Evolutionary conservation across 2,113 vertebrate species (phyloP), one percentile per base, ranked within the genome.

Genomic region (Tretioscincus oriximinensis): DNA sequence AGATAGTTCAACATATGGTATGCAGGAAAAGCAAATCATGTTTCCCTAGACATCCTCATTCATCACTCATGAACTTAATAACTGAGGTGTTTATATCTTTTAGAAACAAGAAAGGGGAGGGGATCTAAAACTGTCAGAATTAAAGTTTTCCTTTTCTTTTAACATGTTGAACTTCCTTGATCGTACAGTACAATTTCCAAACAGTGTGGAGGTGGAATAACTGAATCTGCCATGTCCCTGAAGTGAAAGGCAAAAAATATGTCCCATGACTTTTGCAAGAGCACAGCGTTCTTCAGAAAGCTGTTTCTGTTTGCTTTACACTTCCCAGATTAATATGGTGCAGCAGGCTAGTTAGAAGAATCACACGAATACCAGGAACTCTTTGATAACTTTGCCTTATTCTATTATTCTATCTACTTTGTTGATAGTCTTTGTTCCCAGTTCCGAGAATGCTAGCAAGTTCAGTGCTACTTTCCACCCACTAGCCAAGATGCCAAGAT

Each of bases 1-100:
- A 74, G 90, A 92, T 90, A 84, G 84, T 90, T 90, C 82, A 78
- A 90, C 87, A 90, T 88, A 86, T 85, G 82, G 78, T 80, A 84
- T 67, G 20, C 73, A 63, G 35, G 54, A 80, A 78, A 91, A 90
- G 91, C 65, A 78, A 88, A 90, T 76, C 65, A 41, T 58, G 89
- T 89, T 87, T 90, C 85, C 82, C 80, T 88, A 81, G 68, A 80
- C 69, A 84, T 49, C 29, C 79, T 26, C 73, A 71, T 67, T 70
- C 85, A 76, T 84, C 87, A 76, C 81, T 69, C 81, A 81, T 60
- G 68, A 90, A 90, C 76, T 81, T 75, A 58, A 88, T 71, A 81
- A 86, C 31, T 58, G 12, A 58, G 54, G 18, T 18, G 4, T 58
- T 58, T 83, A 18, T 77, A 89, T 89, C 83, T 87, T n/a, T 75